phyloP scores from a whole-genome alignment of 2,797 vertebrate species.

The Micrastur ruficollis region DNA sequence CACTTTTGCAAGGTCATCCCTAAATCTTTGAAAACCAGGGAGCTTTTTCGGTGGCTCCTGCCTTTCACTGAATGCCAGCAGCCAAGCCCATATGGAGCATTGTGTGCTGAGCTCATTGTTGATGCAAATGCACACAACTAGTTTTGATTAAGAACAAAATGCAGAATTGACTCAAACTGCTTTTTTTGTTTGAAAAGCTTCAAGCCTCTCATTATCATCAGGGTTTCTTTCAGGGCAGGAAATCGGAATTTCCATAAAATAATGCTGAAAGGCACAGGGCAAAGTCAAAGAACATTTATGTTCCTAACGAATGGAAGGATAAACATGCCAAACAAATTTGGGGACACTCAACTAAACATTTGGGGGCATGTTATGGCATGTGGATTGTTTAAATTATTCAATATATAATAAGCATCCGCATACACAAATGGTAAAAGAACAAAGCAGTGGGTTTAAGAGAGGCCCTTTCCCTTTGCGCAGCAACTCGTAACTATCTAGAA shows the following conservation, averaged over 20 bases:
- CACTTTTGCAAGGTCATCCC: slow-evolving; percentile 23
- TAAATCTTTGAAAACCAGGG: slow-evolving; percentile 3
- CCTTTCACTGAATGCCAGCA: slow-evolving; percentile 5
- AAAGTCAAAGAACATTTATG: slow-evolving; percentile 24
- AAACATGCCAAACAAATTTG: slow-evolving; percentile 4
- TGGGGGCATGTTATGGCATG: background rate
- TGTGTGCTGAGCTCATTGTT: slow-evolving; percentile 26
- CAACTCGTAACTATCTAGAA: background rate
- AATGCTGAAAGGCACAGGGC: slow-evolving; percentile 20
- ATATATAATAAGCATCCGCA: background rate
- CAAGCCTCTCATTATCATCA: slow-evolving; percentile 58
- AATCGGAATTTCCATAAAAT: slow-evolving; percentile 63
- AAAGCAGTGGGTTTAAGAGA: background rate
- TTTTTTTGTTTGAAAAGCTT: slow-evolving; percentile 11
- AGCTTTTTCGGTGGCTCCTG: slow-evolving; percentile 4
- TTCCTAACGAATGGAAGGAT: background rate
- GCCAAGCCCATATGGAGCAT: slow-evolving; percentile 45
- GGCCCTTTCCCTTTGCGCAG: background rate
- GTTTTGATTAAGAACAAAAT: slow-evolving; percentile 51
- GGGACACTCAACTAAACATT: background rate
- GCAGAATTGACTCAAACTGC: slow-evolving; percentile 44
- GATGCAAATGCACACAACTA: slow-evolving; percentile 47
- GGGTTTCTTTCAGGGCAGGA: slow-evolving; percentile 49
- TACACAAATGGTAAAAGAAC: background rate
- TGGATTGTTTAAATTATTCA: background rate